phyloP scores from a whole-genome alignment of 2,113 vertebrate genomes.

The Phoenicopterus ruber region DNA sequence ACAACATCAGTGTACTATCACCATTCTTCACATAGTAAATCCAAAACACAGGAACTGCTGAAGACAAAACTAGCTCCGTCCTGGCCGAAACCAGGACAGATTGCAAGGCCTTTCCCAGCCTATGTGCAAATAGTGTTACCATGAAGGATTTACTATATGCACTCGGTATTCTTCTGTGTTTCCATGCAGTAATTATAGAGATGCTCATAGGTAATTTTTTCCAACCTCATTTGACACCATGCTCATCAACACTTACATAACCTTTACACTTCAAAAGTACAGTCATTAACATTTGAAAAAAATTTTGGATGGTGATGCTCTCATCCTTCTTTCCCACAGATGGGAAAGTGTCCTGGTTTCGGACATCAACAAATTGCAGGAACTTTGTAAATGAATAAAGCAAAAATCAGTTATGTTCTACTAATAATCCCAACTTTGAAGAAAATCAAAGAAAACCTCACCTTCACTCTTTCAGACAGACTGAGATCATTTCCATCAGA shows the following conservation, averaged over 20 bases:
- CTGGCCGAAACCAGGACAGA: no score
- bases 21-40: no score
- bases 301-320: neutral
- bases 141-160: neutral
- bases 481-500: slow-evolving; percentile 37
- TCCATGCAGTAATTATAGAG: neutral
- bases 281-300: neutral
- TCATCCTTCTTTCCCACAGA: neutral
- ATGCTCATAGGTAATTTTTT: neutral
- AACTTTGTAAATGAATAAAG: neutral
- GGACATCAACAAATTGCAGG: neutral
- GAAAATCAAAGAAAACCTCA: slow-evolving; percentile 34
- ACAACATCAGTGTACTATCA: no score
- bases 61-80: no score
- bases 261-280: neutral
- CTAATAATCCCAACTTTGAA: neutral
- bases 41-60: no score
- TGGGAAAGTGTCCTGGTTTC: neutral
- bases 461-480: slow-evolving; percentile 60
- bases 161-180: neutral
- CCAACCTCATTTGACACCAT: neutral
- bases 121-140: neutral
- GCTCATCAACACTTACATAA: neutral
- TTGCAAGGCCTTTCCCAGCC: neutral
- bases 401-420: neutral